These are phyloP conservation scores for Drosophila ustulata DNA, from an alignment of 2,888 invertebrate species.

Conservation along the genomic window DNA sequence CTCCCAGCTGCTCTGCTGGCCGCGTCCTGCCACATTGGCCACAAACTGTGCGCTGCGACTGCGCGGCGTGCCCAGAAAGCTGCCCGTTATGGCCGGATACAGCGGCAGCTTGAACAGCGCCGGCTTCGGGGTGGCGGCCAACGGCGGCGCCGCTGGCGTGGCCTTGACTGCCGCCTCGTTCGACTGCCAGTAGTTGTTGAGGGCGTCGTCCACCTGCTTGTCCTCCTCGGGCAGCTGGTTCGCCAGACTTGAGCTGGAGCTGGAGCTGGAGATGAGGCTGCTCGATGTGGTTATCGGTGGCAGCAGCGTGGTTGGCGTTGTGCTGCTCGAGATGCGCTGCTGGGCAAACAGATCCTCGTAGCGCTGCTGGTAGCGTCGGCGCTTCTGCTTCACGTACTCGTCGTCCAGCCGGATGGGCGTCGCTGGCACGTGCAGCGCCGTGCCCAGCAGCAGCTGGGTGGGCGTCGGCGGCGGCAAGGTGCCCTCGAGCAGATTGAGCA, in stretches of 20 bases:
- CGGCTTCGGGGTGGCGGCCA: slow-evolving; percentile 62
- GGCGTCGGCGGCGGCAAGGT: slow-evolving; percentile 78
- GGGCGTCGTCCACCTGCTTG: slow-evolving; percentile 62
- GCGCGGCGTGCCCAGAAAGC: slow-evolving; percentile 77
- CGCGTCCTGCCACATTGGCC: slow-evolving; percentile 71
- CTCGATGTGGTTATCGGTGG: no score
- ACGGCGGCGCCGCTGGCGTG: slow-evolving; percentile 1
- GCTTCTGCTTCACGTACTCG: slow-evolving; percentile 79
- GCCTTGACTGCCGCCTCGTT: slow-evolving; percentile 55
- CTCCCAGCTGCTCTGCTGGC: slow-evolving; percentile 56
- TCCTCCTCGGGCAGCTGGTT: slow-evolving; percentile 82
- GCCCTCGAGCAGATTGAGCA: slow-evolving; percentile 83
- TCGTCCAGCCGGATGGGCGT: slow-evolving; percentile 70
- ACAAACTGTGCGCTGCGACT: slow-evolving; percentile 81
- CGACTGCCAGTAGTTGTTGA: slow-evolving; percentile 64
- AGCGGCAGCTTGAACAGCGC: slow-evolving; percentile 75
- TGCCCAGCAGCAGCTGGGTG: slow-evolving; percentile 29
- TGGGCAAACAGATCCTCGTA: slow-evolving; percentile 79
- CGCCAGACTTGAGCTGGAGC: slow-evolving; percentile 25
- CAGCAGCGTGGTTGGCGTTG: slow-evolving; percentile 17
- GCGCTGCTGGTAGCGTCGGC: slow-evolving; percentile 76
- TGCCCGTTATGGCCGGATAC: slow-evolving; percentile 75
- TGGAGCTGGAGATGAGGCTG: not conserved
- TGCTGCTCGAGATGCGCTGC: slow-evolving; percentile 42
- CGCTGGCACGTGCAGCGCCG: slow-evolving; percentile 54